Evolutionary conservation across 2,797 vertebrate species (phyloP).

Genomic region (Aratinga solstitialis): DNA sequence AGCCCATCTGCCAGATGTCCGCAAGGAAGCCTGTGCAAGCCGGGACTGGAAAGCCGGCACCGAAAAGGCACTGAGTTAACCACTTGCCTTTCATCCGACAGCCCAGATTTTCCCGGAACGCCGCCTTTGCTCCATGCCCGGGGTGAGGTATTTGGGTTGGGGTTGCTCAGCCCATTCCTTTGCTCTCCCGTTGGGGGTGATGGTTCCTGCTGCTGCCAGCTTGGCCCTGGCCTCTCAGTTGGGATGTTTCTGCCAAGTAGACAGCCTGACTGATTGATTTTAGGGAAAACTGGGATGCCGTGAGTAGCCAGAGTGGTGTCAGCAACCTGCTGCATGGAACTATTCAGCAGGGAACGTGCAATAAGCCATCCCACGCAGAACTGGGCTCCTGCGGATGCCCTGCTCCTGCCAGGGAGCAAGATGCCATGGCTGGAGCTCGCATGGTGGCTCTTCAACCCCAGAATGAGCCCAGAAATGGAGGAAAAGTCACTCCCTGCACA

Average conservation of each 20-base stretch:
- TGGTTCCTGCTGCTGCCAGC: background rate
- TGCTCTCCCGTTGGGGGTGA: background rate
- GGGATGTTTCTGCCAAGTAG: background rate
- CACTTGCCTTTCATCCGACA: background rate
- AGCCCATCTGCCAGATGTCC: conserved; percentile 54
- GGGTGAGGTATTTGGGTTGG: conserved; percentile 3
- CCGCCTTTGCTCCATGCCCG: background rate
- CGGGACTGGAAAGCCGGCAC: background rate
- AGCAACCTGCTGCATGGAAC: background rate
- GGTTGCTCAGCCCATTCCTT: background rate
- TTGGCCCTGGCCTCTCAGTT: rapidly evolving
- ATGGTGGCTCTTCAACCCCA: rapidly evolving
- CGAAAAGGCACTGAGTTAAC: background rate
- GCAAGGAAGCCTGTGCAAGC: conserved; percentile 40
- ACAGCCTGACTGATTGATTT: background rate
- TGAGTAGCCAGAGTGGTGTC: background rate
- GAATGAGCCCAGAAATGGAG: background rate
- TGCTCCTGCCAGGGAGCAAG: rapidly evolving
- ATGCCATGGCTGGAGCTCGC: background rate
- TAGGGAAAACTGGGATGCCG: background rate
- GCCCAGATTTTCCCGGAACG: background rate
- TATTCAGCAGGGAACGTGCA: rapidly evolving
- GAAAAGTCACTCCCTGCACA: background rate
- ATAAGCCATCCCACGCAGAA: background rate
- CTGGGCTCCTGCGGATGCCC: background rate